Evolutionary conservation across 2,113 vertebrate genomes (phyloP), one percentile per base, ranked within the genome.

Genomic region (Periophthalmodon schlosseri): DNA sequence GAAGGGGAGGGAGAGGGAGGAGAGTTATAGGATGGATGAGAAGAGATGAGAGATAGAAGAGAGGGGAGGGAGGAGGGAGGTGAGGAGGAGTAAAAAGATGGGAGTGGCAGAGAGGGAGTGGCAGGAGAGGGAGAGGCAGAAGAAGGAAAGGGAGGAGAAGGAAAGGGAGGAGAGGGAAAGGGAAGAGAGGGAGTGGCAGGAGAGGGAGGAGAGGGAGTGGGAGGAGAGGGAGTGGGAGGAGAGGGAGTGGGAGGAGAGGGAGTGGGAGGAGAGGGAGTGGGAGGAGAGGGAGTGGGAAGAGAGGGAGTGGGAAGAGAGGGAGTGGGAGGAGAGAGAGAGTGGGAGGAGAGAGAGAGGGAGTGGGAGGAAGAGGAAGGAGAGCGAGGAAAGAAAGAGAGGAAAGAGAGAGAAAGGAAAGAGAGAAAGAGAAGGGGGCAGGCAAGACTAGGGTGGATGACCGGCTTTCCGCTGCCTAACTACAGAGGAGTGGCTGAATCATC

Each of bases 401-500:
- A 20, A 3, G 10, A 2, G 9, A 23, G 9, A 7, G 11, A 12
- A 11, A 24, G 56, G 3, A 12, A 9, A 21, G 21, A 23, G 0
- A 23, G 7, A 23, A 5, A 4, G 2, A 11, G 21, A 5, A 10
- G 23, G 57, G 11, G 13, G 12, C 2, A 21, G 23, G 57, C 2
- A 11, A 28, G 20, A 23, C 1, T 10, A 1, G 70, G 63, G 78
- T 57, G 49, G 18, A 69, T 83, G 82, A 74, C 73, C 67, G 28
- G 47, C 76, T 73, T 14, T 60, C 57, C 70, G 69, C 54, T 58
- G 78, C 70, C 66, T 67, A 79, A 79, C 49, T 70, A 78, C 74
- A 80, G 68, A 64, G 87, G 84, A 78, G 57, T 60, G 28, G 57
- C 73, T 86, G 86, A 89, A 68, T 88, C 85, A 87, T 82, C 72